Evolutionary conservation across 2,113 vertebrate genomes (phyloP).

Genomic region (Tachysurus fulvidraco): DNA sequence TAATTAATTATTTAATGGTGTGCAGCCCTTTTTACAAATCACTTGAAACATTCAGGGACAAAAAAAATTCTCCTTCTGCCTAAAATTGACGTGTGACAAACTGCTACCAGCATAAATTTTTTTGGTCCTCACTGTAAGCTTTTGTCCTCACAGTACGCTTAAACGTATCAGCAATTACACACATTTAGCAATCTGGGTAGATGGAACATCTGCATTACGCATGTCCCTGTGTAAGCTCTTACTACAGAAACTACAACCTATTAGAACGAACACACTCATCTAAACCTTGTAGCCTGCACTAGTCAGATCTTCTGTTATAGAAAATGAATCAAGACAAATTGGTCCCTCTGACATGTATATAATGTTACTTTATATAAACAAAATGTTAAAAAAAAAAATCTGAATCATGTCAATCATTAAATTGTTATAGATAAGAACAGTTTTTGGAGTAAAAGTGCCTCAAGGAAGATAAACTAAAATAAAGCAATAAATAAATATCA

Average conservation of each 20-base stretch:
- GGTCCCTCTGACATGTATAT: neutral
- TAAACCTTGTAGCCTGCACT: neutral
- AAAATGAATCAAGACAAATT: neutral
- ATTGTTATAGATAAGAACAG: neutral
- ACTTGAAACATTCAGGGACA: too few relatives aligned
- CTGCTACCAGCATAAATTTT: constrained; percentile 18
- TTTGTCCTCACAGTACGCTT: neutral
- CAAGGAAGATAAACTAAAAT: neutral
- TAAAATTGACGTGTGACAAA: neutral
- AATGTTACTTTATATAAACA: too few relatives aligned
- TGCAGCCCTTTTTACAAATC: too few relatives aligned
- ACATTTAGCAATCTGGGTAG: neutral
- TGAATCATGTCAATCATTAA: neutral
- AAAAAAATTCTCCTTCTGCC: neutral
- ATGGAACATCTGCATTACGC: neutral
- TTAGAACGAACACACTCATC: neutral
- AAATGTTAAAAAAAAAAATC: too few relatives aligned
- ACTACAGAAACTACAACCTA: neutral
- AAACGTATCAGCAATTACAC: neutral
- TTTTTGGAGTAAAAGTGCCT: neutral
- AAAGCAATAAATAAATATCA: neutral
- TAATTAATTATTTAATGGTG: too few relatives aligned
- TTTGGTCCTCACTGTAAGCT: neutral
- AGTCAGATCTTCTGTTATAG: neutral
- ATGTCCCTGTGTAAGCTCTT: neutral